phyloP scores from a whole-genome alignment of 2,797 vertebrate genomes.

The Momotus momota region DNA sequence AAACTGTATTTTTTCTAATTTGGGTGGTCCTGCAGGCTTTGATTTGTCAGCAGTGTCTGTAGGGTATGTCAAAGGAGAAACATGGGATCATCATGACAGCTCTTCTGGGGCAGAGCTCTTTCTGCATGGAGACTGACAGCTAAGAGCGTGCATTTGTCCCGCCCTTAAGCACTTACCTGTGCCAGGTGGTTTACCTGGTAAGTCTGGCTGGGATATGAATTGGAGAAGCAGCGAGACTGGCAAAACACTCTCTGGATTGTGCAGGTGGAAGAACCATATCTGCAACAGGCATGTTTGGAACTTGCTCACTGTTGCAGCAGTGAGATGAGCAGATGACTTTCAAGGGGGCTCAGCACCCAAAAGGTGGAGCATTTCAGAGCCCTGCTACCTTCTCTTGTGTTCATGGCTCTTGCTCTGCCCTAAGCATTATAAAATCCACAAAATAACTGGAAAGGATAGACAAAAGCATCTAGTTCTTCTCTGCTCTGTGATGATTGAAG shows the following conservation, averaged over 20 bases:
- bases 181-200: not conserved
- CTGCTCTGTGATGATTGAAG: not conserved
- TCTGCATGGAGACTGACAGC: not conserved
- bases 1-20: not conserved
- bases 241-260: not conserved
- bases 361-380: not conserved
- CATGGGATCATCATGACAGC: not conserved
- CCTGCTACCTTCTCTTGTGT: not conserved
- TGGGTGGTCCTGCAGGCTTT: not conserved
- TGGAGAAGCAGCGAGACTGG: not conserved
- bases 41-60: not conserved
- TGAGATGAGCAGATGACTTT: not conserved
- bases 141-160: not conserved
- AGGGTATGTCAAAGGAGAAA: not conserved
- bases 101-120: not conserved
- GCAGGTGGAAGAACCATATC: accelerated
- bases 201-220: not conserved
- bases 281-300: not conserved
- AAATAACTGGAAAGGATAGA: not conserved
- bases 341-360: accelerated
- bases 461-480: not conserved
- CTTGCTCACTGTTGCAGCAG: accelerated
- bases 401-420: not conserved
- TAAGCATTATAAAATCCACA: not conserved
- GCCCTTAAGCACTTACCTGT: not conserved